Evolutionary conservation across 2,113 vertebrate genomes (phyloP), one percentile per base, ranked within the genome.

Genomic region (Grantiella picta): DNA sequence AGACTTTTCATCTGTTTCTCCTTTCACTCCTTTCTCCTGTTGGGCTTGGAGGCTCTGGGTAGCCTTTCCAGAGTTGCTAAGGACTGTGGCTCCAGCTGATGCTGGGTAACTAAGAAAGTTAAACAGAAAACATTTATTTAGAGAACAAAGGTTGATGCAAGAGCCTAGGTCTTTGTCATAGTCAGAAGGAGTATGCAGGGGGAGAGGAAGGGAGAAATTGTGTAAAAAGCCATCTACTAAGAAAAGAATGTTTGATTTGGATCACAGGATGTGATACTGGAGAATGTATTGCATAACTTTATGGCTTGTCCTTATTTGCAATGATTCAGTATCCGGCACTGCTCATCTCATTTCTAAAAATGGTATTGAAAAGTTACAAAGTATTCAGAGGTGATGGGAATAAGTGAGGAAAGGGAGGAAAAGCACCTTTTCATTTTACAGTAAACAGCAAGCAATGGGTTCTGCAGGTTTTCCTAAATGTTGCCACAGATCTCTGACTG

Each of bases 181-280:
- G 72, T 84, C 86, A 94, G 92, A 66, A 86, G 68, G 50, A 95
- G 63, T 29, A 92, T 33, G 57, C 40, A 94, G 63, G 45, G 71
- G 75, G 50, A 95, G 64, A 86, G 91, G 83, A 93, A 96, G 60
- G 56, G 64, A 95, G 95, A 96, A 97, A 97, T 95, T 96, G 95
- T 97, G 95, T 75, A 93, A 97, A 97, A 96, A 96, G 94, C 68
- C 76, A 81, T 97, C 92, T 96, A 96, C 92, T 94, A 89, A 94
- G 96, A 97, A 97, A 97, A 97, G 95, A 97, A 97, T 96, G 95
- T 97, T 97, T 97, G 92, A 97, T 94, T 97, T 97, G 96, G 96
- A 97, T 97, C 96, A 96, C 92, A 96, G 92, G 96, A 97, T 96
- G 77, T 94, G 95, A 97, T 94, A 91, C 91, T 93, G 91, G 94